Conservation (phyloP, 2,888 invertebrate genomes). For the Schrankia costaestrigalis region DNA sequence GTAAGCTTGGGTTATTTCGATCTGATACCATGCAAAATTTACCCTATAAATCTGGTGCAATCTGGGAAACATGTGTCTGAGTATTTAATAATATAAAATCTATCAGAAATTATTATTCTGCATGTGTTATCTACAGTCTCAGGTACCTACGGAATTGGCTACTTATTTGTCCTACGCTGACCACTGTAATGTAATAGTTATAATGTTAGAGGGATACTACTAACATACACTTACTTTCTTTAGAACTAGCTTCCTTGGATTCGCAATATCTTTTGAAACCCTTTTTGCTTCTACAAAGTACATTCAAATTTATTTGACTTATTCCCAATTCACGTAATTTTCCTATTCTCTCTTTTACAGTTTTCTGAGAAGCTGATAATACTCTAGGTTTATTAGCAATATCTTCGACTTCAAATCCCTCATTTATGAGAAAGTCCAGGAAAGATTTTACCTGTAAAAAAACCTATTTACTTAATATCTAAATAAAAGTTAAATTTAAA, state of each 20-base stretch:
- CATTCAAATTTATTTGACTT: slow-evolving; percentile 71
- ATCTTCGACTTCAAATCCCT: slow-evolving; percentile 75
- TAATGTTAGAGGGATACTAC: slow-evolving; percentile 9
- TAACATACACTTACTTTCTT: slow-evolving; percentile 23
- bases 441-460: slow-evolving; percentile 80
- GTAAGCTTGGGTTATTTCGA: too few species aligned
- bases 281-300: slow-evolving; percentile 78
- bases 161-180: too few species aligned
- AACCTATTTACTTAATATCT: too few species aligned
- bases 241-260: slow-evolving; percentile 32
- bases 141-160: too few species aligned
- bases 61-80: too few species aligned
- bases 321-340: slow-evolving; percentile 71
- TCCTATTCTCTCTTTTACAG: slow-evolving; percentile 74
- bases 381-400: slow-evolving; percentile 78
- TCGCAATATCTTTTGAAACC: slow-evolving; percentile 77
- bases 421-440: slow-evolving; percentile 77
- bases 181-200: too few species aligned
- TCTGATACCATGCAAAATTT: too few species aligned
- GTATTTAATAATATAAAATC: too few species aligned
- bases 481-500: too few species aligned
- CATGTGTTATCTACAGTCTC: too few species aligned
- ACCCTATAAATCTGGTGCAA: too few species aligned
- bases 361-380: slow-evolving; percentile 77
- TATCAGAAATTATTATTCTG: too few species aligned